Evolutionary conservation across 2,888 invertebrate species (phyloP).

Genomic region (Orgyia antiqua): DNA sequence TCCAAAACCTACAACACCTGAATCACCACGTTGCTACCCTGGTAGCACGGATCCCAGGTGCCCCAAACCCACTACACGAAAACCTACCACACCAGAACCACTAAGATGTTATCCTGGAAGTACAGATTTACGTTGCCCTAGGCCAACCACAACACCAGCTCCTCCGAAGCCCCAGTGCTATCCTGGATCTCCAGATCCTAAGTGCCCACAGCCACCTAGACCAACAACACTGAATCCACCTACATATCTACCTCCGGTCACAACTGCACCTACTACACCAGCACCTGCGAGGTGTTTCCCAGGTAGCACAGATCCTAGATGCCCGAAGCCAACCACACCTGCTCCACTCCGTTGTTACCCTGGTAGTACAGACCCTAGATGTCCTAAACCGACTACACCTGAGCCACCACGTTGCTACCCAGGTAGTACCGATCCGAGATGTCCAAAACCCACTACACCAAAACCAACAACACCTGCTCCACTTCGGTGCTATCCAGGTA

Average conservation of each 20-base stretch:
- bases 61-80: conserved; percentile 27
- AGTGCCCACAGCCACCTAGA: conserved; percentile 24
- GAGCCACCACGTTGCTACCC: conserved; percentile 28
- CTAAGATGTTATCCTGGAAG: conserved; percentile 50
- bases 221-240: conserved; percentile 20
- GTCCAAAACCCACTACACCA: conserved; percentile 25
- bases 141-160: conserved; percentile 25
- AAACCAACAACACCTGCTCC: conserved; percentile 18
- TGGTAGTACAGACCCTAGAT: conserved; percentile 23
- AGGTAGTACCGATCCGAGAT: conserved; percentile 33
- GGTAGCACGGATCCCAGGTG: conserved; percentile 19
- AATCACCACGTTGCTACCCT: conserved; percentile 6
- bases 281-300: conserved; percentile 20
- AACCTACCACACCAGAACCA: conserved; percentile 26
- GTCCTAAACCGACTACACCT: conserved; percentile 22
- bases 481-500: conserved; percentile 29
- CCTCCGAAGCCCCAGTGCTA: conserved; percentile 34
- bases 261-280: neutral
- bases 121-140: conserved; percentile 46
- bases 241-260: conserved; percentile 23
- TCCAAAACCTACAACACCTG: conserved; percentile 19
- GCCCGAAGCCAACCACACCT: conserved; percentile 21
- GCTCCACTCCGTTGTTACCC: conserved; percentile 25
- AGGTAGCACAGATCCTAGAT: conserved; percentile 37
- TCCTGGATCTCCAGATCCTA: conserved; percentile 34